Percentiles rank a stretch among this genome's conserved stretches.
Conservation (phyloP, 2,797 vertebrate genomes). For the Clamator glandarius region DNA sequence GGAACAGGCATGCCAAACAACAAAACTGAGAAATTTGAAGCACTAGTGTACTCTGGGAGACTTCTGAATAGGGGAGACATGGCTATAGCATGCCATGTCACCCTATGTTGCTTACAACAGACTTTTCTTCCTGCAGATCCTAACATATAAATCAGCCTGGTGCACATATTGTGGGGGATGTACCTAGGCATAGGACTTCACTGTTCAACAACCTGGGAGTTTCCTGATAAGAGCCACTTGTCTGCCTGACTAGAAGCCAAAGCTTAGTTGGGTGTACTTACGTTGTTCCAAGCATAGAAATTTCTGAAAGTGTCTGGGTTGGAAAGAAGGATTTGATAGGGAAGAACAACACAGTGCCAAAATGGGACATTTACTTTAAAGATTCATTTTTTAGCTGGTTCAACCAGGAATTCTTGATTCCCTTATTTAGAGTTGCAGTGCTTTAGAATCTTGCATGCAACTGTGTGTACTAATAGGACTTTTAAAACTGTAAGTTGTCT, state of each 20-base stretch:
- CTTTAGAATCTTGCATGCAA: background rate
- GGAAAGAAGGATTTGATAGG: background rate
- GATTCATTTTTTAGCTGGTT: background rate
- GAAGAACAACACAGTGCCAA: fast-evolving
- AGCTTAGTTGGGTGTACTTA: background rate
- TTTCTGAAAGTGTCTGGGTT: background rate
- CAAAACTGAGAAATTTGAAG: background rate
- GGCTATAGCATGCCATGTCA: background rate
- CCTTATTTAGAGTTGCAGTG: background rate
- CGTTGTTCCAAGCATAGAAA: background rate
- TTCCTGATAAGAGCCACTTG: background rate
- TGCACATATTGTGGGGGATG: background rate
- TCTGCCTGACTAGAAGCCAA: background rate
- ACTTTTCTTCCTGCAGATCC: background rate
- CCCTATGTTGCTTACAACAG: background rate
- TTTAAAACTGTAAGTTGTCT: background rate
- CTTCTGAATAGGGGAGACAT: background rate
- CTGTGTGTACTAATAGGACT: background rate
- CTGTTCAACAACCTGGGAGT: background rate
- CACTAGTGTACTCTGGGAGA: background rate
- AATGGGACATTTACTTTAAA: background rate
- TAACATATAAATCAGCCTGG: fast-evolving
- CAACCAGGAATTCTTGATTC: background rate
- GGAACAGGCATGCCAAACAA: background rate
- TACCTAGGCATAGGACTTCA: background rate